Conservation (phyloP, 2,113 vertebrate genomes). For the Dendrocopos noguchii region DNA sequence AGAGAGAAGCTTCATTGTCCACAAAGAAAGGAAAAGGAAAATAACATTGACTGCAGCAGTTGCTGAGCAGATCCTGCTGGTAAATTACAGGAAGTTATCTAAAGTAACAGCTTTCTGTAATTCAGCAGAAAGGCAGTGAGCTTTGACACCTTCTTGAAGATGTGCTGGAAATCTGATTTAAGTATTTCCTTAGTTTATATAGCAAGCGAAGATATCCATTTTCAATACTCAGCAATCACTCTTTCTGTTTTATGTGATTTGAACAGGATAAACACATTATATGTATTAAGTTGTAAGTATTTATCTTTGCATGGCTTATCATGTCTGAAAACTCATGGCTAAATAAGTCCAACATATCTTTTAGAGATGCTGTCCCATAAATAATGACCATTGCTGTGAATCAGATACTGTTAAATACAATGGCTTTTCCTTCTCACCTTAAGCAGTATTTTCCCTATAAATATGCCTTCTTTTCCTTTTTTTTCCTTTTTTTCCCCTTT, state of each 20-base stretch:
- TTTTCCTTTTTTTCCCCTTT: background rate
- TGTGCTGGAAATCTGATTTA: background rate
- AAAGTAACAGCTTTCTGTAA: constrained; percentile 70
- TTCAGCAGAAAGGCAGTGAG: constrained; percentile 19
- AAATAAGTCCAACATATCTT: background rate
- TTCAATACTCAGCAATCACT: background rate
- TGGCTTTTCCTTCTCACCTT: background rate
- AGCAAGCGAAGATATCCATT: background rate
- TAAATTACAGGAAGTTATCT: constrained; percentile 79
- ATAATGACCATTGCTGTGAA: background rate
- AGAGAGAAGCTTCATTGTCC: constrained; percentile 10
- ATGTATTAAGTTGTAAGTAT: background rate
- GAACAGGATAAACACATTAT: background rate
- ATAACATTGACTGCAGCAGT: constrained; percentile 20
- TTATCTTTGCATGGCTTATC: background rate
- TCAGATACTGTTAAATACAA: background rate
- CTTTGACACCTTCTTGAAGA: constrained; percentile 52
- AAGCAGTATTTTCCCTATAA: background rate
- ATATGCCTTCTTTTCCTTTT: too few species aligned
- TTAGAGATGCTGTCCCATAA: background rate
- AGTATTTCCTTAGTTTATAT: background rate
- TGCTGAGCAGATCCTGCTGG: constrained; percentile 33
- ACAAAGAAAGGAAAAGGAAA: constrained; percentile 24
- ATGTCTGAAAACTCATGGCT: background rate
- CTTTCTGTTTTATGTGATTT: background rate